Conservation (phyloP, 2,797 vertebrate genomes). For the Aldrovandia affinis region DNA sequence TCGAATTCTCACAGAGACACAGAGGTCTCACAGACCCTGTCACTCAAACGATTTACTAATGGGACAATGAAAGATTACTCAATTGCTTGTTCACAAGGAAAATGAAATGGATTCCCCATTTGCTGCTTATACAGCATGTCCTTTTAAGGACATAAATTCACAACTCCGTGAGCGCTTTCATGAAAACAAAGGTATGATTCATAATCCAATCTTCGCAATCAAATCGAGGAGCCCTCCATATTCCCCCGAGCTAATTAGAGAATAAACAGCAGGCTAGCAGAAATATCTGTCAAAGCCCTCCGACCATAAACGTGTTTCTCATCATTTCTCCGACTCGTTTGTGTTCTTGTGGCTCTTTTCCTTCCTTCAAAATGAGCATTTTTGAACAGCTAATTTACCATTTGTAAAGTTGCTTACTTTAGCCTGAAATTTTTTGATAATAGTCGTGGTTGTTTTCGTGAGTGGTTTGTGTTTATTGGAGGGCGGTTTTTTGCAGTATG, state of each 20-base stretch:
- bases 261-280: neutral
- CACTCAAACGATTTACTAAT: neutral
- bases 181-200: neutral
- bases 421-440: conserved; percentile 29
- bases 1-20: neutral
- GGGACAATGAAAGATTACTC: neutral
- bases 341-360: neutral
- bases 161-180: neutral
- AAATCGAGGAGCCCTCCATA: neutral
- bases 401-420: conserved; percentile 14
- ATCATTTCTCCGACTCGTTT: neutral
- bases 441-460: conserved; percentile 37
- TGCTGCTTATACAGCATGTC: neutral
- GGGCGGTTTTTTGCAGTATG: conserved; percentile 7
- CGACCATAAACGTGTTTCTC: neutral
- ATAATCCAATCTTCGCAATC: neutral
- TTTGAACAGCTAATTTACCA: neutral
- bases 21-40: no score
- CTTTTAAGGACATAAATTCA: neutral
- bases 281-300: neutral
- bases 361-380: neutral
- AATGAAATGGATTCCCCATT: conserved; percentile 10
- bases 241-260: neutral
- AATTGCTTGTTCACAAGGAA: neutral
- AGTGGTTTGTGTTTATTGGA: conserved; percentile 33